Base-by-base conservation (phyloP, 2,113 vertebrate species). In the Heterotilapia buettikoferi region DNA sequence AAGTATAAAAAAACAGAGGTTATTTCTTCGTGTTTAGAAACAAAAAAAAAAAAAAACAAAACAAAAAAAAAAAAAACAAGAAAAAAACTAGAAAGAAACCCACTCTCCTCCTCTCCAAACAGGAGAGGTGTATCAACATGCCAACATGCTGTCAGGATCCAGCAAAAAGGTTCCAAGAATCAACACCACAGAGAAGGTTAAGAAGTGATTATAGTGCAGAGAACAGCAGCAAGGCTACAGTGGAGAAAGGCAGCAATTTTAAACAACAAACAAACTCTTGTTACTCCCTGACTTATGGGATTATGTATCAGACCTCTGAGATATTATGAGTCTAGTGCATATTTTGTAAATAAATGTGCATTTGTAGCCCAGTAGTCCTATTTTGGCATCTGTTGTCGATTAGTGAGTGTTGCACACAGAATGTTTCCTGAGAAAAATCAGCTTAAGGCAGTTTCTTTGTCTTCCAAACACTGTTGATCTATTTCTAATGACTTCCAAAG, bases 331-430 rank as follows among this genome's bases (percentile, higher is more conserved):
- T 19, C 2, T 47, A 7, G 43, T 29, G 16, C 43, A 76, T 76
- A 50, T 76, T 50, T 29, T 50, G 45, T 50, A 7, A 76, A 76
- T 47, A 47, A 47, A 50, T 50, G 43, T 47, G 26, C 24, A 50
- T 26, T 12, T 3, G 38, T 7, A 31, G 24, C 40, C 71, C 71
- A 7, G 6, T 1, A 7, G 1, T 18, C 40, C 2, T 0, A 18
- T 73, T 73, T 73, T 45, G 66, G 21, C 5, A 29, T 47, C 24
- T 19, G 43, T 29, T 11, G 21, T 19, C 16, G 1, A 76, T 76
- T 47, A 76, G 43, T 31, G 9, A 76, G 12, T 47, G 21, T 24
- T 21, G 11, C 36, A 40, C 63, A 43, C 38, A 43, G 36, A 71
- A 71, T 71, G 38, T 76, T 19, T 47, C 24, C 38, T 9, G 68